phyloP scores from a whole-genome alignment of 1,140 invertebrate species.

The Triops cancriformis region DNA sequence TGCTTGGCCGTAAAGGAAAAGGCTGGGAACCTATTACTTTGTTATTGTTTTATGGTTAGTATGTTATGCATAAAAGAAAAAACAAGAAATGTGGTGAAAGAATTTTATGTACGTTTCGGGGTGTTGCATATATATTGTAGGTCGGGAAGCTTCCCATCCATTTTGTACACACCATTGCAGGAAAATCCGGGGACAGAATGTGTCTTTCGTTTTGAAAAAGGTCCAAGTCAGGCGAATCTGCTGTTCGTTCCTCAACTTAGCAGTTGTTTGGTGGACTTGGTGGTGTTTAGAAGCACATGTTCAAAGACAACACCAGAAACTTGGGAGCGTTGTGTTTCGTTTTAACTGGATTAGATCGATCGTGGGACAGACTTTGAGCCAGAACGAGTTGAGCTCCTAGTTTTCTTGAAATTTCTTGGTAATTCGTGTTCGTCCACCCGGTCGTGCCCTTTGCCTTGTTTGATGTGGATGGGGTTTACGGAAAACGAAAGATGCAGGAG shows the following conservation, averaged over 20 bases:
- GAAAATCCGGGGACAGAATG: background rate
- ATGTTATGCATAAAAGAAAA: background rate
- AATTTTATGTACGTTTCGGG: background rate
- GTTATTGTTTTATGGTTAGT: background rate
- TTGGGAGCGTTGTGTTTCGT: background rate
- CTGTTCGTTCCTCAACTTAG: background rate
- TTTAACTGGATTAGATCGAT: background rate
- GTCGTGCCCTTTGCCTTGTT: background rate
- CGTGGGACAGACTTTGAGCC: background rate
- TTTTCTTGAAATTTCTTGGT: no score
- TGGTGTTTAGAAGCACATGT: background rate
- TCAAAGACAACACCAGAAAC: no score
- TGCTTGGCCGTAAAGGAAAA: background rate
- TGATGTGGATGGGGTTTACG: background rate
- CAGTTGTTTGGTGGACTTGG: background rate
- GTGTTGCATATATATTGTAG: background rate
- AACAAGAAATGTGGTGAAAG: background rate
- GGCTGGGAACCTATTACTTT: background rate
- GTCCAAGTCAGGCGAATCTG: background rate
- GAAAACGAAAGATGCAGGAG: background rate
- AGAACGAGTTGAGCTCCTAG: background rate
- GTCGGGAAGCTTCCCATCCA: background rate
- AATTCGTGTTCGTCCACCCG: no score
- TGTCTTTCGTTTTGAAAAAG: background rate
- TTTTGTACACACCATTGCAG: background rate